These are phyloP conservation scores for Lottia scabra DNA, from an alignment of 2,888 invertebrate species.

Conservation along the genomic window DNA sequence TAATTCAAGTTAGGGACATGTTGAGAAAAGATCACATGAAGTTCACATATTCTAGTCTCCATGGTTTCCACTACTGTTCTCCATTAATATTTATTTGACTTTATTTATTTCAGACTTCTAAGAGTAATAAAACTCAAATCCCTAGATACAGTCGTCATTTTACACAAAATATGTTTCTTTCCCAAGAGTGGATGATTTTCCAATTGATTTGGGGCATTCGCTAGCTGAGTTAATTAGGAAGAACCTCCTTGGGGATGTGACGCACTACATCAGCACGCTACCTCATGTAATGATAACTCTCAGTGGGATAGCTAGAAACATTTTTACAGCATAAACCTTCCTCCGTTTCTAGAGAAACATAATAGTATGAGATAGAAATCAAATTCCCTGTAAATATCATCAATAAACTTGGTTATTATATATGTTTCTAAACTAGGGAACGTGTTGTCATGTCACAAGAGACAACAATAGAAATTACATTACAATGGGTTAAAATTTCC, in stretches of 20 bases:
- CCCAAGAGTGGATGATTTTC: constrained; percentile 13
- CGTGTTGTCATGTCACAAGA: background rate
- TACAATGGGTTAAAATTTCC: constrained; percentile 1
- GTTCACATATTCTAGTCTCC: constrained; percentile 12
- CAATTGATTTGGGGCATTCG: constrained; percentile 18
- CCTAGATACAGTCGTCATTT: constrained; percentile 12
- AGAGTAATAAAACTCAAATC: constrained; percentile 17
- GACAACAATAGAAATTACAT: background rate
- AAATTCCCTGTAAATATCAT: constrained; percentile 1
- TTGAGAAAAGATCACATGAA: constrained; percentile 10
- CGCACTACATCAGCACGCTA: constrained; percentile 23
- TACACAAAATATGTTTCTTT: constrained; percentile 18
- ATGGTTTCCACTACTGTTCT: constrained; percentile 11
- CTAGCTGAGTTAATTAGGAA: constrained; percentile 23
- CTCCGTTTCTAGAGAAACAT: background rate
- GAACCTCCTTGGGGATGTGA: constrained; percentile 7
- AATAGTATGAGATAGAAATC: background rate
- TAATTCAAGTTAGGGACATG: too few relatives aligned
- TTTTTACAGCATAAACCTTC: background rate
- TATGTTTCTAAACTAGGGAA: background rate
- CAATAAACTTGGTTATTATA: background rate
- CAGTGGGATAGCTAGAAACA: background rate
- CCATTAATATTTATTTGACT: constrained; percentile 27
- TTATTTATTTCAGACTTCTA: constrained; percentile 21
- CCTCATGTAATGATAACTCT: constrained; percentile 19